Percentiles rank a stretch among this genome's conserved stretches.
Conservation (phyloP, 2,113 vertebrate genomes). For the Pollachius pollachius region DNA sequence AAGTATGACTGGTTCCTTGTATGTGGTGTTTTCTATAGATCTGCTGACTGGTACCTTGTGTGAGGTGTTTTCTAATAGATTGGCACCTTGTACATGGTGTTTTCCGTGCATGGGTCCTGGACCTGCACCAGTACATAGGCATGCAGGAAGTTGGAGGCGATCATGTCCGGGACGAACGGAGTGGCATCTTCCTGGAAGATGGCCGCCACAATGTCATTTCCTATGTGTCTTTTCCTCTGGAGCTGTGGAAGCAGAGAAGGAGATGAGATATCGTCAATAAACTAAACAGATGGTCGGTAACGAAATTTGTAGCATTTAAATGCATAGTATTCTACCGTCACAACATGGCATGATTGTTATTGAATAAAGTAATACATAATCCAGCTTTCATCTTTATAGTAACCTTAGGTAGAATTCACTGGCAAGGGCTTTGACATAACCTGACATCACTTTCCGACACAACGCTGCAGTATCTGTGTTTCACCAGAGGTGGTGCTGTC, state of each 20-base stretch:
- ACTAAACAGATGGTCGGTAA: not conserved
- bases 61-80: constrained; percentile 51
- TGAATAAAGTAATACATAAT: too few relatives aligned
- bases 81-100: constrained; percentile 88
- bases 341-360: too few relatives aligned
- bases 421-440: too few relatives aligned
- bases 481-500: too few relatives aligned
- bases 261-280: not conserved
- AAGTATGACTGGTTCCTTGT: too few relatives aligned
- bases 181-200: constrained; percentile 95
- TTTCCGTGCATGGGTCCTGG: constrained; percentile 75
- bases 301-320: not conserved
- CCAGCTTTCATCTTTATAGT: too few relatives aligned
- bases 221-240: constrained; percentile 94
- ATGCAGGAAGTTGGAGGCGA: constrained; percentile 95
- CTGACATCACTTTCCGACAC: too few relatives aligned
- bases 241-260: constrained; percentile 69
- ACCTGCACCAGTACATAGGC: constrained; percentile 91
- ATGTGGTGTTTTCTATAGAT: too few relatives aligned
- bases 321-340: too few relatives aligned
- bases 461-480: too few relatives aligned
- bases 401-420: too few relatives aligned
- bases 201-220: constrained; percentile 93
- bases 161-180: constrained; percentile 95
- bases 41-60: too few relatives aligned